These are phyloP conservation scores for Phylloscopus collybita DNA, from an alignment of 2,797 vertebrate genomes.

Conservation along the genomic window DNA sequence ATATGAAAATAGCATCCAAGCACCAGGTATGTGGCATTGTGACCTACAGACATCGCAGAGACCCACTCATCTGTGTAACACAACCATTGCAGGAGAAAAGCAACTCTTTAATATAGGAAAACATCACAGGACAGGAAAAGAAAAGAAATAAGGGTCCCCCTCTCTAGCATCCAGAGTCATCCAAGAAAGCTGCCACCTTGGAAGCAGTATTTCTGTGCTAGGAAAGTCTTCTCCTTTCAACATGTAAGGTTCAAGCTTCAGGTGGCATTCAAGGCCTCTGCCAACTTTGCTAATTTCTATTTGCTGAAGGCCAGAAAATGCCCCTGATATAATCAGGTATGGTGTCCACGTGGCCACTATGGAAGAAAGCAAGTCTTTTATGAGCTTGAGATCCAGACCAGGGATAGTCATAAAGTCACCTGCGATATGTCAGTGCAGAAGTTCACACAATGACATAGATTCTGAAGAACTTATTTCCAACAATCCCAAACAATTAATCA, in stretches of 20 bases:
- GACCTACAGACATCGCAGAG: not conserved
- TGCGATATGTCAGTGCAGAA: not conserved
- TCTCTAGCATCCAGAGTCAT: not conserved
- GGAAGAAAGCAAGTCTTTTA: not conserved
- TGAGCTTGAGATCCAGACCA: not conserved
- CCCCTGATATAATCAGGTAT: not conserved
- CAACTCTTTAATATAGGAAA: not conserved
- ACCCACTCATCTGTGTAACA: not conserved
- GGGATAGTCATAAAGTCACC: not conserved
- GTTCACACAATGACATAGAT: not conserved
- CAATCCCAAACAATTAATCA: fast-evolving
- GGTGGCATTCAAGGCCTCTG: not conserved
- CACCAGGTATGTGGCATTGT: not conserved
- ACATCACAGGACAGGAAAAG: not conserved
- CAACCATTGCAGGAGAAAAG: not conserved
- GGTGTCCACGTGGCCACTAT: not conserved
- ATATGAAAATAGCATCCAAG: not conserved
- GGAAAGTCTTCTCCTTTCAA: not conserved
- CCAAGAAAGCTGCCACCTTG: not conserved
- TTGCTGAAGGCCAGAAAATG: not conserved
- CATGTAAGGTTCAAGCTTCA: not conserved
- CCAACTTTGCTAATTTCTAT: not conserved
- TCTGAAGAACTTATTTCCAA: not conserved
- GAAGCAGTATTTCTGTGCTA: not conserved
- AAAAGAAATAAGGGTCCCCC: not conserved